Conservation (phyloP, 2,113 vertebrate species). For the Chroicocephalus ridibundus region DNA sequence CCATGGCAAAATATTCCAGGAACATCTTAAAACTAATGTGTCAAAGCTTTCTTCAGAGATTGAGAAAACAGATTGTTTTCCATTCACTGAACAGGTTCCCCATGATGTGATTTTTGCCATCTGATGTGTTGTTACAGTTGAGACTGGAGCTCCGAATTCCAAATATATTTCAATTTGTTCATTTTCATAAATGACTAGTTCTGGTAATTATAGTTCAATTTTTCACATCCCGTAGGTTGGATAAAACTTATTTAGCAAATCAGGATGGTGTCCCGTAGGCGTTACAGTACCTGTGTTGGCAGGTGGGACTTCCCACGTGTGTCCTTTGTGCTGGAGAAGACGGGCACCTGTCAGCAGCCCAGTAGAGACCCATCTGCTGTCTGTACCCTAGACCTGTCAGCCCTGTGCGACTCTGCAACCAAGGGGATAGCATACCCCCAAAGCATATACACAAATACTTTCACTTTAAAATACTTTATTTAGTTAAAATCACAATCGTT, state of each 20-base stretch:
- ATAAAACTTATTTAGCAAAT: neutral
- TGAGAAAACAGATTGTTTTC: neutral
- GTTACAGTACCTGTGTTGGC: neutral
- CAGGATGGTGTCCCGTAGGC: neutral
- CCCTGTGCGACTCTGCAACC: neutral
- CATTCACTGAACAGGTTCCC: neutral
- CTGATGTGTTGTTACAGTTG: neutral
- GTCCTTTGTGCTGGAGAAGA: neutral
- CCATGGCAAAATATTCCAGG: neutral
- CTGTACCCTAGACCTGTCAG: neutral
- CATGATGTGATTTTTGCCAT: neutral
- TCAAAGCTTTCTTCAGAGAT: neutral
- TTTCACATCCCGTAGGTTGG: neutral
- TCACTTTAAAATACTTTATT: neutral
- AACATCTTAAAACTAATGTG: neutral
- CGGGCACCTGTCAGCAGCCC: neutral
- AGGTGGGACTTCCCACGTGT: neutral
- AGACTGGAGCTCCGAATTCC: neutral
- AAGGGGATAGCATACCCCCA: neutral
- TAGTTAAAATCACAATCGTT: neutral
- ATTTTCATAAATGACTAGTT: constrained; percentile 16
- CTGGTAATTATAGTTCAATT: constrained; percentile 9
- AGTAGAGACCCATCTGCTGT: neutral
- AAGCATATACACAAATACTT: neutral
- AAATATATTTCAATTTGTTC: neutral